Evolutionary conservation across 2,888 invertebrate species (phyloP).

Genomic region (Margaritifera margaritifera): DNA sequence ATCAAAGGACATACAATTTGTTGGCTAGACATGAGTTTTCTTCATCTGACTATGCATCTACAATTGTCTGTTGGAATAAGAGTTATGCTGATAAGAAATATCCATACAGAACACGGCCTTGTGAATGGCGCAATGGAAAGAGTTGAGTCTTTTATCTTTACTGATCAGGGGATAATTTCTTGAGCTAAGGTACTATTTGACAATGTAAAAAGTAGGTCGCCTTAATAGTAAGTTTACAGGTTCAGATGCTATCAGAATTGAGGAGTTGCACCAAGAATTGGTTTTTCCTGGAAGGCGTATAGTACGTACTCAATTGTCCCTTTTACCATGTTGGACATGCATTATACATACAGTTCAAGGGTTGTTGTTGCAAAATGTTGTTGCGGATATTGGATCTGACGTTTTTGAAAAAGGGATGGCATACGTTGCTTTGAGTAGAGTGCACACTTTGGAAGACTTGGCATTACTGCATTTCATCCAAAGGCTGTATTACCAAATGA

Average conservation of each 20-base stretch:
- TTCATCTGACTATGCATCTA: conserved; percentile 6
- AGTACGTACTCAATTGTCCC: conserved; percentile 24
- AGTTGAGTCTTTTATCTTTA: conserved; percentile 8
- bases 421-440: conserved; percentile 36
- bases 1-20: no score
- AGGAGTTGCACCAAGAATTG: conserved; percentile 8
- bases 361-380: conserved; percentile 15
- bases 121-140: conserved; percentile 27
- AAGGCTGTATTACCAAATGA: no score
- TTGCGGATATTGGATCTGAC: conserved; percentile 18
- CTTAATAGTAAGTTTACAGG: neutral
- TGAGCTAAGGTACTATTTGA: conserved; percentile 20
- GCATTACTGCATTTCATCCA: no score
- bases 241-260: conserved; percentile 7
- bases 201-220: conserved; percentile 13
- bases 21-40: no score
- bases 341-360: conserved; percentile 33
- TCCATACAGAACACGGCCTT: conserved; percentile 17
- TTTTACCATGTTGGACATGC: conserved; percentile 19
- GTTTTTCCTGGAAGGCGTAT: conserved; percentile 13
- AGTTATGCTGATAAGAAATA: conserved; percentile 26
- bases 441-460: conserved; percentile 17
- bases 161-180: neutral
- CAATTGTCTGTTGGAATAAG: conserved; percentile 14
- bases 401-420: conserved; percentile 29